Evolutionary conservation across 2,113 vertebrate species (phyloP).

Genomic region (Syngnathus typhle): DNA sequence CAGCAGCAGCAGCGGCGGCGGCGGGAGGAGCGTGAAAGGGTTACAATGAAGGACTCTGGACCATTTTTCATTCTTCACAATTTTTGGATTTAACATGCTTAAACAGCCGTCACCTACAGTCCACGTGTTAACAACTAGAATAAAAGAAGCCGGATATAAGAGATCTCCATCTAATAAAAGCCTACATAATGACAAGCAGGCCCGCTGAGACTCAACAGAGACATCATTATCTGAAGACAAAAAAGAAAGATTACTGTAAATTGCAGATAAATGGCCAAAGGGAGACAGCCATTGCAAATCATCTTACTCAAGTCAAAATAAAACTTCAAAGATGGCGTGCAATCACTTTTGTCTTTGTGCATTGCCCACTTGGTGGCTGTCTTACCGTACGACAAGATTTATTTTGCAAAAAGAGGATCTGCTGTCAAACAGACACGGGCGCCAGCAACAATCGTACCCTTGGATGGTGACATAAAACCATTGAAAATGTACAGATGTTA

Average conservation of each 20-base stretch:
- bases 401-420: too few relatives aligned
- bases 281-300: too few relatives aligned
- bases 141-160: background rate
- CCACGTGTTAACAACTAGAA: background rate
- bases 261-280: background rate
- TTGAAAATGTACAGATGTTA: background rate
- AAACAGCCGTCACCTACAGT: background rate
- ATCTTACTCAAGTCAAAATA: too few relatives aligned
- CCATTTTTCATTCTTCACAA: background rate
- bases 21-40: background rate
- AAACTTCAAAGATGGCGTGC: too few relatives aligned
- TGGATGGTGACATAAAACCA: too few relatives aligned
- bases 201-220: background rate
- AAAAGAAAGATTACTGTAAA: background rate
- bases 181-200: too few relatives aligned
- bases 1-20: background rate
- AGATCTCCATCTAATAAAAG: background rate
- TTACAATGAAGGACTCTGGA: background rate
- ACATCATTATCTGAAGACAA: background rate
- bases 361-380: too few relatives aligned
- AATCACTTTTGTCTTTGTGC: too few relatives aligned
- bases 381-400: too few relatives aligned
- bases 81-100: background rate
- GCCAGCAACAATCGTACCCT: too few relatives aligned
- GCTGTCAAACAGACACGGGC: too few relatives aligned